These are phyloP conservation scores for Podarcis muralis DNA, from an alignment of 2,113 vertebrate genomes.

Conservation along the genomic window DNA sequence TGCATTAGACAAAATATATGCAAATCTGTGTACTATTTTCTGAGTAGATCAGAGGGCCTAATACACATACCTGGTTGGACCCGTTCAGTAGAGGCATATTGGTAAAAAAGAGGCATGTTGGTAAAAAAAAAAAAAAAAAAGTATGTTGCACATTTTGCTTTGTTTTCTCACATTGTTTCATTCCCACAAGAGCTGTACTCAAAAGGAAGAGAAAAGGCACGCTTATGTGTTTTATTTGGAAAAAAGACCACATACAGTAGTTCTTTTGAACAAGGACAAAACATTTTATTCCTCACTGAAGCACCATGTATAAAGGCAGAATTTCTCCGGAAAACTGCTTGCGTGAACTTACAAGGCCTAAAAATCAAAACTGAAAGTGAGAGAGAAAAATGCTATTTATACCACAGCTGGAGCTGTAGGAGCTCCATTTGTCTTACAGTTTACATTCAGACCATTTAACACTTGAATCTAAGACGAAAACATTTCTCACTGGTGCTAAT, in stretches of 20 bases:
- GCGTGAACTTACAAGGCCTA: not conserved
- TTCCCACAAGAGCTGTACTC: not conserved
- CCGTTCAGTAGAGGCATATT: too few species aligned
- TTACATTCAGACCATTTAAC: constrained; percentile 13
- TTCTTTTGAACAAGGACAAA: not conserved
- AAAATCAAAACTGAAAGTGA: constrained; percentile 1
- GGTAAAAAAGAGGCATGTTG: not conserved
- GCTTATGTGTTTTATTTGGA: not conserved
- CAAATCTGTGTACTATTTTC: too few species aligned
- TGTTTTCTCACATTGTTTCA: not conserved
- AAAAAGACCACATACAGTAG: not conserved
- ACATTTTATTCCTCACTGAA: not conserved
- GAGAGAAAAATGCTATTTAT: not conserved
- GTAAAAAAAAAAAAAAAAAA: not conserved
- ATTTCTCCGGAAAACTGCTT: not conserved
- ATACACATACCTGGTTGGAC: too few species aligned
- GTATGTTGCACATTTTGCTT: not conserved
- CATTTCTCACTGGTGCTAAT: not conserved
- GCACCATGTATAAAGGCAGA: not conserved
- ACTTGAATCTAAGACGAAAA: not conserved
- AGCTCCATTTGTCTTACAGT: not conserved
- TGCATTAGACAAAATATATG: too few species aligned
- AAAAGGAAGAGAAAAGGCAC: not conserved
- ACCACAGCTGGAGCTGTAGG: not conserved
- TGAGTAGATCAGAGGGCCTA: too few species aligned